These are phyloP conservation scores for Lasioglossum morio DNA, from an alignment of 2,888 invertebrate species.

Conservation along the genomic window DNA sequence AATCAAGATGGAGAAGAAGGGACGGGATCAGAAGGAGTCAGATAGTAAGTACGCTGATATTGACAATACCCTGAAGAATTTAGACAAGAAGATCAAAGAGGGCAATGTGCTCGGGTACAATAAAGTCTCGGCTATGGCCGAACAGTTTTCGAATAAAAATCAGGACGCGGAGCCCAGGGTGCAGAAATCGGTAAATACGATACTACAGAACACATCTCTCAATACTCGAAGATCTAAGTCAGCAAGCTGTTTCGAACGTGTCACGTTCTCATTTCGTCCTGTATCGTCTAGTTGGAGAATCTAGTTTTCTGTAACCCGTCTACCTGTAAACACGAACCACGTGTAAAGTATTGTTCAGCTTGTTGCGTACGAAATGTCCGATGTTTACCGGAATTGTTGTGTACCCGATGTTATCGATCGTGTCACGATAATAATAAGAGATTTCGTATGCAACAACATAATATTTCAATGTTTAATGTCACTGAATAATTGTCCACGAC, in stretches of 20 bases:
- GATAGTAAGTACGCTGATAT: conserved; percentile 89
- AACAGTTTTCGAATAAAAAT: conserved; percentile 88
- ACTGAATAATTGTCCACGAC: neutral
- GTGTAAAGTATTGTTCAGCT: neutral
- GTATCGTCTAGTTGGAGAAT: conserved; percentile 1
- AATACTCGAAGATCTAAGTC: conserved; percentile 58
- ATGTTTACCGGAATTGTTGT: too few species aligned
- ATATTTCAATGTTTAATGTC: neutral
- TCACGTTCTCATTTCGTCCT: conserved; percentile 30
- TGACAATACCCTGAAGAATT: conserved; percentile 89
- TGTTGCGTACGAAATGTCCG: too few species aligned
- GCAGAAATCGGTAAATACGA: conserved; percentile 86
- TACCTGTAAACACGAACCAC: conserved; percentile 9
- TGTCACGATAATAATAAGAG: too few species aligned
- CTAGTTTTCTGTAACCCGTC: conserved; percentile 15
- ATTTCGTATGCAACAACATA: too few species aligned
- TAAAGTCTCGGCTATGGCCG: conserved; percentile 95
- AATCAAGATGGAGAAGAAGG: conserved; percentile 89
- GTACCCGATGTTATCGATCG: too few species aligned
- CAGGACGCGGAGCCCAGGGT: conserved; percentile 86
- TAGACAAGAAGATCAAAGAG: conserved; percentile 91
- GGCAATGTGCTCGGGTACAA: conserved; percentile 90
- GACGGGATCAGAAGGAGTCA: conserved; percentile 87
- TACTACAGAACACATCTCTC: conserved; percentile 36
- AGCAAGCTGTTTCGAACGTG: conserved; percentile 42